A percentile compares a stretch with the other conserved stretches of the same genome.
Evolutionary conservation across 1,140 invertebrate genomes (phyloP).

Genomic region (Panagrolaimus sp.): DNA sequence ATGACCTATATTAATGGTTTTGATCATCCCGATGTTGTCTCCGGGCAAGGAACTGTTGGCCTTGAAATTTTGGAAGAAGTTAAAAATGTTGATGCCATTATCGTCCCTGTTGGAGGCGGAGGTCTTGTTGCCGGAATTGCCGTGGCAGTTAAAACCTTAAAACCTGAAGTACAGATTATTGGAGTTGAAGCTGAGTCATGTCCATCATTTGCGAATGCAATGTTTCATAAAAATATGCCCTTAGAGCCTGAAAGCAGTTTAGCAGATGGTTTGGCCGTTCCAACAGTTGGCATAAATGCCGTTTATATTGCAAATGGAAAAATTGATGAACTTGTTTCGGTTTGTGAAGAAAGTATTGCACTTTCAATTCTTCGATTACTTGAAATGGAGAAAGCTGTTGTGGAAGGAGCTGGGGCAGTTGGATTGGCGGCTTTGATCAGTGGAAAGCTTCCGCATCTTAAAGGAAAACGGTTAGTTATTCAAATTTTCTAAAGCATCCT

Average conservation of each 20-base stretch:
- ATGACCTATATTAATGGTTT: constrained; percentile 82
- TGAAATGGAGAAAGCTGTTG: constrained; percentile 78
- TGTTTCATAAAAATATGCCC: constrained; percentile 65
- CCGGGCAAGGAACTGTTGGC: constrained; percentile 84
- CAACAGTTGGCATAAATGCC: constrained; percentile 80
- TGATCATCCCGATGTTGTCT: constrained; percentile 85
- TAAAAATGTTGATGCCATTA: constrained; percentile 62
- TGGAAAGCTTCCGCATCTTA: constrained; percentile 74
- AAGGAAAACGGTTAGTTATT: constrained; percentile 73
- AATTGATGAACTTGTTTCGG: constrained; percentile 75
- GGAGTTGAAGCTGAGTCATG: constrained; percentile 85
- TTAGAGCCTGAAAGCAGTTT: constrained; percentile 69
- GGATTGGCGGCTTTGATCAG: constrained; percentile 79
- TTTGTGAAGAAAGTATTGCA: constrained; percentile 70
- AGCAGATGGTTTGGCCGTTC: constrained; percentile 85
- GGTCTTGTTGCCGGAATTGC: constrained; percentile 81
- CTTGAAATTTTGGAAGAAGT: constrained; percentile 80
- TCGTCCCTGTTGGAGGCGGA: constrained; percentile 80
- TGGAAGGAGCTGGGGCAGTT: constrained; percentile 82
- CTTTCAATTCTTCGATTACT: constrained; percentile 78
- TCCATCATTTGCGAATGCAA: constrained; percentile 73
- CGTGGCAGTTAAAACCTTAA: constrained; percentile 76
- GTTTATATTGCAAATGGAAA: constrained; percentile 72
- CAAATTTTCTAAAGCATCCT: no score
- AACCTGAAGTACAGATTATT: constrained; percentile 70